Conservation (phyloP, 2,797 vertebrate genomes). For the Knipowitschia caucasica region DNA sequence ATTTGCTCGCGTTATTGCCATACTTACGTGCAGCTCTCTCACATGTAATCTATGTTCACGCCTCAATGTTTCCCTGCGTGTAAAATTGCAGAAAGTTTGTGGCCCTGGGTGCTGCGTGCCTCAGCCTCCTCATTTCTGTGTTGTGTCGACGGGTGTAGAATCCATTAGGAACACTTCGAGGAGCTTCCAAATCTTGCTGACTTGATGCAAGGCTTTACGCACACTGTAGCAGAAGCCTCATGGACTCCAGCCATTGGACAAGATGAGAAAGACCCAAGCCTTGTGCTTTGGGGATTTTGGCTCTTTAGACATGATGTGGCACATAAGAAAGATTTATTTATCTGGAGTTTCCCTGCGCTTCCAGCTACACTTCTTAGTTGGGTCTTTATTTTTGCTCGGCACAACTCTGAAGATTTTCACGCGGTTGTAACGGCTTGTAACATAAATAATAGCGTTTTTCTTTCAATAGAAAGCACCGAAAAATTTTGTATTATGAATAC, state of each 20-base stretch:
- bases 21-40: constrained; percentile 25
- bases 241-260: constrained; percentile 45
- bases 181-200: constrained; percentile 61
- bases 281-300: constrained; percentile 46
- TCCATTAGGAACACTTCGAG: constrained; percentile 63
- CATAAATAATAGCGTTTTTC: constrained; percentile 11
- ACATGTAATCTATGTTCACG: constrained; percentile 37
- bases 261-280: constrained; percentile 46
- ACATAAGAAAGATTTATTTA: constrained; percentile 53
- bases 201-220: constrained; percentile 56
- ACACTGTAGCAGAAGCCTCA: constrained; percentile 45
- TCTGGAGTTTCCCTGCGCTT: constrained; percentile 37
- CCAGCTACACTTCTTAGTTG: constrained; percentile 44
- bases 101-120: constrained; percentile 45
- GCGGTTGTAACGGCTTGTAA: constrained; percentile 25
- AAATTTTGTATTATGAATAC: neutral
- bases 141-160: constrained; percentile 52
- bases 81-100: constrained; percentile 50
- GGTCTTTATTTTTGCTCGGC: constrained; percentile 43
- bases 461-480: constrained; percentile 12
- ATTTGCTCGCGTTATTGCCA: constrained; percentile 12
- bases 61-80: constrained; percentile 36
- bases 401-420: constrained; percentile 39
- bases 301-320: constrained; percentile 48
- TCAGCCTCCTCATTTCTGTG: constrained; percentile 8